A percentile compares a stretch with the other conserved stretches of the same genome.
phyloP scores from a whole-genome alignment of 2,888 invertebrate genomes.

The Erebia ligea region DNA sequence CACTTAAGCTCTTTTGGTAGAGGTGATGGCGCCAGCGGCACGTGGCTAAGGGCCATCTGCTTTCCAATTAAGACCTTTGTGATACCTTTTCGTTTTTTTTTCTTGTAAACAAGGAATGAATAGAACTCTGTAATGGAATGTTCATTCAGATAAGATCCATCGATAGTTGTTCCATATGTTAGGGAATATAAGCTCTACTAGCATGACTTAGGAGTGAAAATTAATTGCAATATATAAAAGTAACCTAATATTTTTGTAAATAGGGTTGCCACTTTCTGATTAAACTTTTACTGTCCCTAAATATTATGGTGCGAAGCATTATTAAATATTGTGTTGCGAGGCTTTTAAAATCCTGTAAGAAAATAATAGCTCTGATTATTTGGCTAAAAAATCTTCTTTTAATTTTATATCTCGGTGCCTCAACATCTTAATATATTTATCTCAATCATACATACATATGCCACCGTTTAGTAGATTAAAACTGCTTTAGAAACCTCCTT shows the following conservation, averaged over 20 bases:
- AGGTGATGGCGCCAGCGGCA: slow-evolving; percentile 53
- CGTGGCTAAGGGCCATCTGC: slow-evolving; percentile 65
- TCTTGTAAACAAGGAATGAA: slow-evolving; percentile 46
- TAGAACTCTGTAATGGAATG: slow-evolving; percentile 47
- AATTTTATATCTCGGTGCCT: no score
- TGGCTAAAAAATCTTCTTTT: not conserved
- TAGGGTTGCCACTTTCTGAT: not conserved
- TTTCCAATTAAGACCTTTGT: slow-evolving; percentile 58
- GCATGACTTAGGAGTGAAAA: slow-evolving; percentile 5
- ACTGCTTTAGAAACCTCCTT: no score
- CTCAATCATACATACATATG: no score
- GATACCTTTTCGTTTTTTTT: slow-evolving; percentile 48
- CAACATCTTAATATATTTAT: no score
- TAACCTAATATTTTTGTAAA: not conserved
- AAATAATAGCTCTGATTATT: not conserved
- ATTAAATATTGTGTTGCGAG: no score
- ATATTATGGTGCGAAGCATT: no score
- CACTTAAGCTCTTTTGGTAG: slow-evolving; percentile 33
- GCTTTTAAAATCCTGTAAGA: no score
- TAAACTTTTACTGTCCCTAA: no score
- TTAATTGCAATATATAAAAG: not conserved
- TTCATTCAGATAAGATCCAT: slow-evolving; percentile 48
- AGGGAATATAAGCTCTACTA: slow-evolving; percentile 1
- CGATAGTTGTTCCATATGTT: slow-evolving; percentile 9
- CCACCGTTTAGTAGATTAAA: no score